phyloP scores from a whole-genome alignment of 2,888 invertebrate species.

The Dynastes tityus region DNA sequence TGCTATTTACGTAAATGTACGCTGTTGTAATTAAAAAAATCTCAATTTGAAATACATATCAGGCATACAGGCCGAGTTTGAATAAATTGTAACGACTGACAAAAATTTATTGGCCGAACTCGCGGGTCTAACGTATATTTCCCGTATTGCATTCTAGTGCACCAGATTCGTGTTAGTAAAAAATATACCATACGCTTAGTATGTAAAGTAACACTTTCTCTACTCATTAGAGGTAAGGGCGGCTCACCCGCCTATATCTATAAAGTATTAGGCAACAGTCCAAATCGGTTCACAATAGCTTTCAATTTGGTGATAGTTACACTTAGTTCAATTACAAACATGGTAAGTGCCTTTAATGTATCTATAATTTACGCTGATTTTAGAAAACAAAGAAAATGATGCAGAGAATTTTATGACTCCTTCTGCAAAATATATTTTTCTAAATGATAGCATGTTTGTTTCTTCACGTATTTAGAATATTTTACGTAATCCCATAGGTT shows the following conservation, averaged over 20 bases:
- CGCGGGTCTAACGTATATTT: conserved; percentile 22
- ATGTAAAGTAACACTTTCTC: conserved; percentile 44
- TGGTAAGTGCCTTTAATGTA: conserved; percentile 44
- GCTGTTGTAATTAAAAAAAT: neutral
- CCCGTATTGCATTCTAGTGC: conserved; percentile 38
- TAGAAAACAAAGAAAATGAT: too few relatives aligned
- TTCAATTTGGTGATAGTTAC: conserved; percentile 43
- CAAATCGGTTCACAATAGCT: conserved; percentile 29
- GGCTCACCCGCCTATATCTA: conserved; percentile 26
- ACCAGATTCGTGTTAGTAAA: conserved; percentile 18
- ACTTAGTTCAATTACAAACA: conserved; percentile 34
- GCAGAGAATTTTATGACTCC: too few relatives aligned
- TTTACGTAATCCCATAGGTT: too few relatives aligned
- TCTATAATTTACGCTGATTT: neutral
- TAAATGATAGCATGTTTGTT: too few relatives aligned
- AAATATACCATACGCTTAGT: conserved; percentile 43
- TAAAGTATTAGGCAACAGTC: conserved; percentile 39
- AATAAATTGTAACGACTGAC: conserved; percentile 9
- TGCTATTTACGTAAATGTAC: too few relatives aligned
- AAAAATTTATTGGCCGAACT: conserved; percentile 33
- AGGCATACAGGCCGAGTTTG: neutral
- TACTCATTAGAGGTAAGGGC: conserved; percentile 39
- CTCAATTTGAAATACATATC: neutral
- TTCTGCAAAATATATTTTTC: too few relatives aligned
- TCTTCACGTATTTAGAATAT: too few relatives aligned